phyloP scores from a whole-genome alignment of 1,140 invertebrate genomes.

The Sarcophaga peregrina region DNA sequence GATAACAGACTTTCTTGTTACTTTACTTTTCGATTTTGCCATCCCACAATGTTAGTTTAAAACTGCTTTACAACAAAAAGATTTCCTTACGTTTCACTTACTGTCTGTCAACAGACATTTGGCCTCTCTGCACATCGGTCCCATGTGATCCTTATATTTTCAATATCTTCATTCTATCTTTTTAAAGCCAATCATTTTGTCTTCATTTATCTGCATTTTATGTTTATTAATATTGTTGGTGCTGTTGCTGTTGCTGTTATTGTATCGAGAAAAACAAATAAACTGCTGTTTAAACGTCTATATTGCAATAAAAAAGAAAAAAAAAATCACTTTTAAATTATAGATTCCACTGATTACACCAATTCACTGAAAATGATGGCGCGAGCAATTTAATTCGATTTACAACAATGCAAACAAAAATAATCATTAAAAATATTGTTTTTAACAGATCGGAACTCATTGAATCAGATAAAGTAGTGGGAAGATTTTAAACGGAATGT shows the following conservation, averaged over 20 bases:
- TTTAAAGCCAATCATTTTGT: background rate
- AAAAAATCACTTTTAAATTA: background rate
- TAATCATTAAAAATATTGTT: too few species aligned
- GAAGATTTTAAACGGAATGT: too few species aligned
- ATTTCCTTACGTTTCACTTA: too few species aligned
- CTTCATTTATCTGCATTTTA: background rate
- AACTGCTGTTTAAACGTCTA: constrained; percentile 1
- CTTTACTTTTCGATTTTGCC: too few species aligned
- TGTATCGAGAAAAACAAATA: constrained; percentile 16
- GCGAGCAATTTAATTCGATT: background rate
- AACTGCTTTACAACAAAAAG: too few species aligned
- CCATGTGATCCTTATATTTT: too few species aligned
- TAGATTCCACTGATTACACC: background rate
- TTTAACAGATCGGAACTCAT: too few species aligned
- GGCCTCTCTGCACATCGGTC: too few species aligned
- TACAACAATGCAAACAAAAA: background rate
- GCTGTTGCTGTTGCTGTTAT: background rate
- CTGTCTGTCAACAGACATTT: too few species aligned
- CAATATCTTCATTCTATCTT: background rate
- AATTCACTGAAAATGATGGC: background rate
- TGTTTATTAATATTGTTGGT: background rate
- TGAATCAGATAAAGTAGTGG: too few species aligned
- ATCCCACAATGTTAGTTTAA: too few species aligned
- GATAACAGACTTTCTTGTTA: too few species aligned
- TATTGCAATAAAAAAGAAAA: background rate